These are phyloP conservation scores for Drosophila meridiana DNA, from an alignment of 2,888 invertebrate genomes.

Conservation along the genomic window DNA sequence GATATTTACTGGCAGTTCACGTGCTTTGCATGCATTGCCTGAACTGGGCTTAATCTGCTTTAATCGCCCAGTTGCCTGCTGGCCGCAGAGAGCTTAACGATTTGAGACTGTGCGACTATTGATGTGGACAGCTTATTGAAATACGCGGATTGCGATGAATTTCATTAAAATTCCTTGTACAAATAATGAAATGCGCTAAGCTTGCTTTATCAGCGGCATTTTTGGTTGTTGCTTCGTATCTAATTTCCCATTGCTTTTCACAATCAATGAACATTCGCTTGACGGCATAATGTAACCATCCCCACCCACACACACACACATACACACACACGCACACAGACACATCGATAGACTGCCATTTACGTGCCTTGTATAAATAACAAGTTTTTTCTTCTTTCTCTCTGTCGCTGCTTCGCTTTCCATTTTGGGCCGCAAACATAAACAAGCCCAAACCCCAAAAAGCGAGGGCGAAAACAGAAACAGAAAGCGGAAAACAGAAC, in stretches of 20 bases:
- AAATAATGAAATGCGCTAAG: constrained; percentile 37
- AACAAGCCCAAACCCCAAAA: constrained; percentile 69
- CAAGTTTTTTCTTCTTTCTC: constrained; percentile 36
- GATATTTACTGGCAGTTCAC: constrained; percentile 30
- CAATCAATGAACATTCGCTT: constrained; percentile 70
- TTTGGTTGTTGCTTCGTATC: constrained; percentile 41
- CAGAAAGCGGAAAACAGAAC: constrained; percentile 69
- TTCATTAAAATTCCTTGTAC: constrained; percentile 32
- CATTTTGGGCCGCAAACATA: constrained; percentile 67
- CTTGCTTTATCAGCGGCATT: constrained; percentile 53
- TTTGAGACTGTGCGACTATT: constrained; percentile 3
- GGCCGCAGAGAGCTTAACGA: constrained; percentile 6
- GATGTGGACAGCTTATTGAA: constrained; percentile 9
- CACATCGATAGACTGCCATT: constrained; percentile 21
- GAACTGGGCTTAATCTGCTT: constrained; percentile 30
- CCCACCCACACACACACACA: constrained; percentile 10
- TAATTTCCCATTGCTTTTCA: constrained; percentile 60
- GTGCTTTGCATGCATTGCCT: constrained; percentile 31
- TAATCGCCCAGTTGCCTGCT: constrained; percentile 13
- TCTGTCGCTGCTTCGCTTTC: constrained; percentile 48
- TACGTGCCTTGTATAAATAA: constrained; percentile 78
- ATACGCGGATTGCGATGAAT: constrained; percentile 8
- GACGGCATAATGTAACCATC: constrained; percentile 43
- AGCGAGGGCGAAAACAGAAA: constrained; percentile 35
- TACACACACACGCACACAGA: constrained; percentile 1